Conservation (phyloP, 2,888 invertebrate genomes). For the Steinernema carpocapsae region DNA sequence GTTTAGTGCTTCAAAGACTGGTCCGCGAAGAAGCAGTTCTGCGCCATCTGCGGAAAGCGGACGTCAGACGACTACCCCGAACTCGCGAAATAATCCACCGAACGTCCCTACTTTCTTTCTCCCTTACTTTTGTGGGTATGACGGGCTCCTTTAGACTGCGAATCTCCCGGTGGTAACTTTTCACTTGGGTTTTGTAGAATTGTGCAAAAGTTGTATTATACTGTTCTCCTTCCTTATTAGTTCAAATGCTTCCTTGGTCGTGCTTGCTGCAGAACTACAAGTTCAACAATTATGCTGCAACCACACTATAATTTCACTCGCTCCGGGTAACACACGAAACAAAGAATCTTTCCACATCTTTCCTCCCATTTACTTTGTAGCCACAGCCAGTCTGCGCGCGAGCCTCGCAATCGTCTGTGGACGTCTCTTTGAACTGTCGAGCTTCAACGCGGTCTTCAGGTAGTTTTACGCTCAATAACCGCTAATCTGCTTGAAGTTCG, state of each 20-base stretch:
- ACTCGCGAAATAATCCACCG: slow-evolving; percentile 18
- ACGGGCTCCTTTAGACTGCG: slow-evolving; percentile 30
- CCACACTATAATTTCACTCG: slow-evolving; percentile 11
- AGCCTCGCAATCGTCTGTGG: too few relatives aligned
- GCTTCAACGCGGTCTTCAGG: slow-evolving; percentile 11
- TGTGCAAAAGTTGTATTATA: slow-evolving; percentile 20
- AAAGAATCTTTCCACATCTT: too few relatives aligned
- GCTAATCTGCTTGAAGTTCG: slow-evolving; percentile 22
- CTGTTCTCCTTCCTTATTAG: slow-evolving; percentile 1
- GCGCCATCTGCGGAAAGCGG: slow-evolving; percentile 22
- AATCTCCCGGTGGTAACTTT: slow-evolving; percentile 33
- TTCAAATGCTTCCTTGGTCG: neutral
- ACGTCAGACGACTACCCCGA: slow-evolving; percentile 13
- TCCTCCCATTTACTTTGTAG: too few relatives aligned
- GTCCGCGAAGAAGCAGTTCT: slow-evolving; percentile 25
- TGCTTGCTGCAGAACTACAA: neutral
- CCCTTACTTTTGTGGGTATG: slow-evolving; percentile 25
- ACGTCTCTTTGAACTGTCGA: neutral
- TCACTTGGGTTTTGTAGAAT: slow-evolving; percentile 33
- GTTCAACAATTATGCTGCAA: neutral
- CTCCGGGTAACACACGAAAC: neutral
- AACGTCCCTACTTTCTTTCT: neutral
- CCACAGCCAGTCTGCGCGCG: too few relatives aligned
- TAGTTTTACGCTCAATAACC: slow-evolving; percentile 3
- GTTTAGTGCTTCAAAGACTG: slow-evolving; percentile 32